Base-by-base conservation (phyloP, 2,888 invertebrate genomes). In the Gymnoscelis rufifasciata region DNA sequence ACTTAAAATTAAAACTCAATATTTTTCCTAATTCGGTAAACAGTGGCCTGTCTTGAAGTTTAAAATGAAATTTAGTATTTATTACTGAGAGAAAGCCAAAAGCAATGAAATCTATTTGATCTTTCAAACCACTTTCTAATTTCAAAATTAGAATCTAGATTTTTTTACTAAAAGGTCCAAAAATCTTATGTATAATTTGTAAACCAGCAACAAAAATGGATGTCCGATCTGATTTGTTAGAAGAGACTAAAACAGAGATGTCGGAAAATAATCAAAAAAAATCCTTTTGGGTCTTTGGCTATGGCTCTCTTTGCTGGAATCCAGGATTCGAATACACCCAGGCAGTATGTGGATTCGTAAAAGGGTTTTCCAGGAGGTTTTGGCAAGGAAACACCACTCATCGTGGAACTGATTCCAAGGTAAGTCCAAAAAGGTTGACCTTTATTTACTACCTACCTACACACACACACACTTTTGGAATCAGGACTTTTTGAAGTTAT, bases 271-370 rank as follows among this genome's bases (percentile, higher is more conserved):
- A 61, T 40, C 71, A 80, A 57, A 86, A 76, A 38, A 88, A 89
- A 47, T 86, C 89, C 12, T 75, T 95, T 70, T 98, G 97, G 97
- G 91, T 98, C 15, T 98, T 98, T 71, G 98, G 97, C 0, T 98
- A 98, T 67, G 98, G 98, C 2, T 97, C 97, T 0, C 81, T 98
- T 38, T 95, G 97, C 81, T 98, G 98, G 98, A 92, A 95, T 80
- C 96, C 96, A 0, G 97, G 98, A 40, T 98, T 98, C 75, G 92
- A 93, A 41, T 97, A 93, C 73, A 90, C 92, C 62, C 91, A 92
- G 66, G 93, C 94, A 47, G 84, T 95, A 8, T 92, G 93, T 8
- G 98, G 98, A n/a, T 93, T 93, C 68, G 90, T 96, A 7, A 91
- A 90, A 59, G 97, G 96, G 1, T 97, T 92, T 74, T 90, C 91